Evolutionary conservation across 2,797 vertebrate genomes (phyloP).

Genomic region (Peromyscus eremicus): DNA sequence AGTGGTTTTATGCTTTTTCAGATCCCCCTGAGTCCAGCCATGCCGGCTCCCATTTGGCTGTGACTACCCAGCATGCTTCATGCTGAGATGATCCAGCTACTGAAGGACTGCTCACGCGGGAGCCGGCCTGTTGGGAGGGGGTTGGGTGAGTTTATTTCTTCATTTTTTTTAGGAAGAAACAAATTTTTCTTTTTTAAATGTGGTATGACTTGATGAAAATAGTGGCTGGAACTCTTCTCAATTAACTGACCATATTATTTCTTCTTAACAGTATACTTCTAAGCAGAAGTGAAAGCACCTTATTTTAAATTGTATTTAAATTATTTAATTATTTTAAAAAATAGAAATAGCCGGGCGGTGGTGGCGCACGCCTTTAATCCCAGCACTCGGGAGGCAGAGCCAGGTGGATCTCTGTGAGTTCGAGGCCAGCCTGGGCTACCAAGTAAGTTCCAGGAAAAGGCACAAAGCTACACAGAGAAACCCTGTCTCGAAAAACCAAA

Average conservation of each 20-base stretch:
- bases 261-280: not conserved
- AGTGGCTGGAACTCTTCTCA: not conserved
- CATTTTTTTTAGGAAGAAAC: constrained; percentile 69
- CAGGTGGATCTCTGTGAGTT: too few species aligned
- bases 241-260: not conserved
- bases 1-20: constrained; percentile 85
- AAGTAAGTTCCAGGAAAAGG: too few species aligned
- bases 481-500: too few species aligned
- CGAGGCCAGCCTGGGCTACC: too few species aligned
- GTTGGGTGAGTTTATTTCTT: constrained; percentile 85
- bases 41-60: constrained; percentile 82
- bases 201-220: constrained; percentile 11
- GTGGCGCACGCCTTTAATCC: too few species aligned
- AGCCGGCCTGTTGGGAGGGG: constrained; percentile 85
- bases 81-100: constrained; percentile 84
- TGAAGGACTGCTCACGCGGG: constrained; percentile 81
- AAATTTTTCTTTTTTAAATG: not conserved
- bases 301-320: not conserved
- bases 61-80: constrained; percentile 81
- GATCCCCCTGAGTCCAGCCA: constrained; percentile 82
- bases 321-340: constrained; percentile 37
- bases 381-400: too few species aligned
- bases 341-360: constrained; percentile 9
- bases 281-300: constrained; percentile 42
- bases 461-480: too few species aligned